A percentile compares a stretch with the other conserved stretches of the same genome.
phyloP scores from a whole-genome alignment of 2,113 vertebrate genomes.

The Hoplias malabaricus region DNA sequence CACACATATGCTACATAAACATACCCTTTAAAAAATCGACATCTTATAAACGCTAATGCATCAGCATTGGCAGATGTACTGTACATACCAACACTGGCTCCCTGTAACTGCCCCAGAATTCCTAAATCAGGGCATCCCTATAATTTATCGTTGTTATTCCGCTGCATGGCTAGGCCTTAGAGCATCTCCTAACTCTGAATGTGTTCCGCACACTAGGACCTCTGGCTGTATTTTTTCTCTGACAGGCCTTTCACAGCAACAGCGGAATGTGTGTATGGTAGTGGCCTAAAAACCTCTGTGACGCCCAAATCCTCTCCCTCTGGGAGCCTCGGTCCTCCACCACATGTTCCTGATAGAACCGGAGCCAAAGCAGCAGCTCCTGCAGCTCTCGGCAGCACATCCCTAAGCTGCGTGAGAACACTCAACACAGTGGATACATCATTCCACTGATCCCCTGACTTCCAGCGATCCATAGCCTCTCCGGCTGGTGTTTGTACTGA shows the following conservation, averaged over 20 bases:
- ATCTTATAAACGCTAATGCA: too few relatives aligned
- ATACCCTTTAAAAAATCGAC: too few relatives aligned
- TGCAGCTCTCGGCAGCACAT: not conserved
- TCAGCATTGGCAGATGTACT: too few relatives aligned
- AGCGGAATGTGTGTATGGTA: constrained; percentile 10
- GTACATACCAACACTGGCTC: too few relatives aligned
- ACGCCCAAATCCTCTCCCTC: constrained; percentile 1
- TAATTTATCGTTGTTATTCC: too few relatives aligned
- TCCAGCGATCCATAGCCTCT: too few relatives aligned
- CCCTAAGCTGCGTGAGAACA: not conserved
- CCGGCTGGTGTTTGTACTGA: too few relatives aligned
- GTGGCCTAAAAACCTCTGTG: constrained; percentile 10
- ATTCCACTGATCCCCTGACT: too few relatives aligned
- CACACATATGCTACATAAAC: too few relatives aligned
- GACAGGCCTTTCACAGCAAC: not conserved
- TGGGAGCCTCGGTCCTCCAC: constrained; percentile 6
- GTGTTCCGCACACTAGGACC: not conserved
- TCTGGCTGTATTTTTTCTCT: not conserved
- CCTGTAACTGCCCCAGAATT: too few relatives aligned
- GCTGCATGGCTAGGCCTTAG: too few relatives aligned
- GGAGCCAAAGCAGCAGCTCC: constrained; percentile 21
- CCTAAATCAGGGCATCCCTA: too few relatives aligned
- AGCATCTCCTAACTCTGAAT: not conserved
- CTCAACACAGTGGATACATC: not conserved
- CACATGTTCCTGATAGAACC: constrained; percentile 17